phyloP scores from a whole-genome alignment of 2,888 invertebrate genomes.

The Hartigia nigra region DNA sequence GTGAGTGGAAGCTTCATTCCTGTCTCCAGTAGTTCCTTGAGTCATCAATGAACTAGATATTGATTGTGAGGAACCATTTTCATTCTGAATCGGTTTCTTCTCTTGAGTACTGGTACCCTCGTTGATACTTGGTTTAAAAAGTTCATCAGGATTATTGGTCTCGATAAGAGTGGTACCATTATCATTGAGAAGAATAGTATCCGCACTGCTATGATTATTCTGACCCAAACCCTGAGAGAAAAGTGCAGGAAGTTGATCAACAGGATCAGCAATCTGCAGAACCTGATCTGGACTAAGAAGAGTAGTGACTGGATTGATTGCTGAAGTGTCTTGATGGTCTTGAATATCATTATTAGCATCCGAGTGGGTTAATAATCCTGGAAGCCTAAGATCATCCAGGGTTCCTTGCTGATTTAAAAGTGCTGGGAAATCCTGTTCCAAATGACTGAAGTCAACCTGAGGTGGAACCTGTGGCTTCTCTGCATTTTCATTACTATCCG shows the following conservation, averaged over 20 bases:
- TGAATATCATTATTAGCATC: slow-evolving; percentile 52
- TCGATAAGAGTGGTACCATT: slow-evolving; percentile 64
- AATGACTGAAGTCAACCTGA: slow-evolving; percentile 38
- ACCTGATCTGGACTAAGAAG: slow-evolving; percentile 58
- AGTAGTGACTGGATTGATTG: slow-evolving; percentile 53
- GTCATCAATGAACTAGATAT: not conserved
- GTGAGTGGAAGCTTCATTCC: slow-evolving; percentile 13
- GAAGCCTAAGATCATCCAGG: slow-evolving; percentile 55
- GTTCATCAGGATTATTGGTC: slow-evolving; percentile 62
- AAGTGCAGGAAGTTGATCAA: slow-evolving; percentile 60
- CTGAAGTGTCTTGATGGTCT: slow-evolving; percentile 34
- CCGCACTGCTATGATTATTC: slow-evolving; percentile 51
- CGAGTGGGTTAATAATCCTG: slow-evolving; percentile 51
- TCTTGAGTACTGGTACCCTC: not conserved
- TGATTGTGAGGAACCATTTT: not conserved
- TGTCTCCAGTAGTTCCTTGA: not conserved
- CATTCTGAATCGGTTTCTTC: not conserved
- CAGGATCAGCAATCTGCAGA: slow-evolving; percentile 62
- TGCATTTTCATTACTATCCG: slow-evolving; percentile 66
- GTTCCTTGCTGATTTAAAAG: slow-evolving; percentile 54
- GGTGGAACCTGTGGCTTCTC: slow-evolving; percentile 42
- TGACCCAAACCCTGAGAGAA: slow-evolving; percentile 58
- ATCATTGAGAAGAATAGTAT: slow-evolving; percentile 65
- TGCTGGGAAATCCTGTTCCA: slow-evolving; percentile 48
- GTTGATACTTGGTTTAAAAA: slow-evolving; percentile 50